Percentiles rank a stretch among this genome's conserved stretches.
phyloP scores from a whole-genome alignment of 2,113 vertebrate genomes.

The Phrynosoma platyrhinos region DNA sequence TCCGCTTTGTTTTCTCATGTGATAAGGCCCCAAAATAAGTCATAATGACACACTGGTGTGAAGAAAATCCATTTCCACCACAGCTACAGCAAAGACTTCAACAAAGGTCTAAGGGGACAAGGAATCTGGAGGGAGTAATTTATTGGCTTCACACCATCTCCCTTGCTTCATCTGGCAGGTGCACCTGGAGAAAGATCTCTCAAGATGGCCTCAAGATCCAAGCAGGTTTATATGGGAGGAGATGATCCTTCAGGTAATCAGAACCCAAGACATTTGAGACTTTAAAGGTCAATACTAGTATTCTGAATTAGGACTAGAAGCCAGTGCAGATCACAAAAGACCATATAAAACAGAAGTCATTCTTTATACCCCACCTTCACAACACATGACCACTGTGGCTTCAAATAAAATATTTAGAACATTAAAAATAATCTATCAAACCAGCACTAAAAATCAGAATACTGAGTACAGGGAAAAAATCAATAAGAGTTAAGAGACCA shows the following conservation, averaged over 20 bases:
- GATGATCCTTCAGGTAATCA: neutral
- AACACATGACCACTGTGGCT: neutral
- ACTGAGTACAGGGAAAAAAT: neutral
- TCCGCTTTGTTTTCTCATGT: too few relatives aligned
- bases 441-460: neutral
- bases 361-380: neutral
- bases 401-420: neutral
- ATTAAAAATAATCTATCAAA: neutral
- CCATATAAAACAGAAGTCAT: neutral
- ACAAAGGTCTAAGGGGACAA: too few relatives aligned
- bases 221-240: neutral
- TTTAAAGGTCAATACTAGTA: neutral
- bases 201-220: neutral
- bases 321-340: neutral
- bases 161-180: too few relatives aligned
- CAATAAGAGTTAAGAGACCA: too few relatives aligned
- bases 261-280: neutral
- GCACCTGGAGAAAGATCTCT: too few relatives aligned
- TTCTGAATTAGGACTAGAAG: neutral
- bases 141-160: too few relatives aligned
- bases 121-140: too few relatives aligned
- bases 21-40: too few relatives aligned
- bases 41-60: too few relatives aligned
- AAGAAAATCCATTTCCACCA: too few relatives aligned
- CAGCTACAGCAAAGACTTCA: too few relatives aligned